Base-by-base conservation (phyloP, 2,113 vertebrate species). In the Ailurus styani region DNA sequence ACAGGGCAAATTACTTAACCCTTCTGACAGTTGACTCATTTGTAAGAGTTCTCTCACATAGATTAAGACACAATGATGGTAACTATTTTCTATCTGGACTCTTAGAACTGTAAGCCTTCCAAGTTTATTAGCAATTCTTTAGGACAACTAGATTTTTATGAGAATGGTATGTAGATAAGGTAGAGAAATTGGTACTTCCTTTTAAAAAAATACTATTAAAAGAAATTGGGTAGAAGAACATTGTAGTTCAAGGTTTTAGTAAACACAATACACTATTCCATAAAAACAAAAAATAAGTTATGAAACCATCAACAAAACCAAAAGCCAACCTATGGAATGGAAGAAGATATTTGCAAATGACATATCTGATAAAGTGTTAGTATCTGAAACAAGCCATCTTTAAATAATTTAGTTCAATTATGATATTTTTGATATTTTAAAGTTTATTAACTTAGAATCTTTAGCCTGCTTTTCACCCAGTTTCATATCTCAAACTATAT, bases 221-320 rank as follows among this genome's bases (percentile, higher is more conserved):
- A 95, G 37, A 95, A 95, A 79, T 3, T 87, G 50, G 29, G 11
- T 66, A 45, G 52, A 81, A 86, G 64, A 17, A 50, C 15, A 81
- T 55, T 95, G 23, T 70, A 75, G 27, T 93, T 94, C 64, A 91
- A 57, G 45, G 15, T 82, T 96, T 96, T 91, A 96, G 91, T 93
- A 79, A 83, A 77, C 34, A 57, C 3, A 52, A 72, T 72, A 84
- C 2, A 86, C 29, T 91, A 88, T 70, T 66, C 9, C 47, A 72
- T 66, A 88, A 82, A 68, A 91, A 84, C 4, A 66, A 89, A 92
- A 82, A 73, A 10, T 66, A 54, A 89, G 78, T 40, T 79, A 77
- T 86, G 72, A 88, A 93, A 91, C 18, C 87, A 42, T 72, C 68
- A 72, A 73, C 4, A 47, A 77, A 77, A 77, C 42, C 31, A 77